Evolutionary conservation across 1,140 invertebrate species (phyloP).

Genomic region (Drosophila quadrilineata): DNA sequence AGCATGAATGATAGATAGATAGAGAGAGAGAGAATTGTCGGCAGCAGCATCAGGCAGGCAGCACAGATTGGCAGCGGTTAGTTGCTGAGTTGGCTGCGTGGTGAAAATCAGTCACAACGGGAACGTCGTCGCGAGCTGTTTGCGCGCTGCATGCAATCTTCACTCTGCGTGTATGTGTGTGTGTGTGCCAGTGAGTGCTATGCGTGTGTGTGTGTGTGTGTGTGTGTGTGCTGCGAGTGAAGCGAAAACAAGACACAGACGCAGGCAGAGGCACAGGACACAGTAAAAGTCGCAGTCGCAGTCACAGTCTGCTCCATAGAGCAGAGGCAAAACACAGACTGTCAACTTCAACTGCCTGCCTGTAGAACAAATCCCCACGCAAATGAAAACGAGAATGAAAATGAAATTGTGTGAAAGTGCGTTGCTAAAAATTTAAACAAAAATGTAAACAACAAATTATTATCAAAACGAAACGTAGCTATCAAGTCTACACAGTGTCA

Average conservation of each 20-base stretch:
- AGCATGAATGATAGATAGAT: neutral
- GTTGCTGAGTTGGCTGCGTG: constrained; percentile 46
- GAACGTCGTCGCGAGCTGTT: constrained; percentile 81
- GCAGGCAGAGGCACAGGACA: no score
- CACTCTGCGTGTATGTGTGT: no score
- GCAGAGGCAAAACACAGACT: no score
- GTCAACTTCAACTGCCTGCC: no score
- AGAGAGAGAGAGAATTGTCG: neutral
- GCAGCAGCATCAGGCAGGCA: neutral
- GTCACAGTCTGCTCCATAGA: no score
- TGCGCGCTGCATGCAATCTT: constrained; percentile 60
- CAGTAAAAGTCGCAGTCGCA: no score
- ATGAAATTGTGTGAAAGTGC: no score
- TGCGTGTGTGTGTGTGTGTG: constrained; percentile 9
- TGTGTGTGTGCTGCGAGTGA: constrained; percentile 32
- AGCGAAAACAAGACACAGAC: constrained; percentile 35
- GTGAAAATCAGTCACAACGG: constrained; percentile 81
- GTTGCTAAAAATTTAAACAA: constrained; percentile 15
- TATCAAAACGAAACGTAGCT: constrained; percentile 11
- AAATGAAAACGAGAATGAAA: neutral
- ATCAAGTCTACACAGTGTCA: no score
- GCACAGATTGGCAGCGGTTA: no score
- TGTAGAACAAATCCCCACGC: neutral
- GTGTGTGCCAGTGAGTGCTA: constrained; percentile 40
- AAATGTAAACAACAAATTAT: constrained; percentile 25